phyloP scores from a whole-genome alignment of 2,888 invertebrate genomes.

The Dryadula phaetusa region DNA sequence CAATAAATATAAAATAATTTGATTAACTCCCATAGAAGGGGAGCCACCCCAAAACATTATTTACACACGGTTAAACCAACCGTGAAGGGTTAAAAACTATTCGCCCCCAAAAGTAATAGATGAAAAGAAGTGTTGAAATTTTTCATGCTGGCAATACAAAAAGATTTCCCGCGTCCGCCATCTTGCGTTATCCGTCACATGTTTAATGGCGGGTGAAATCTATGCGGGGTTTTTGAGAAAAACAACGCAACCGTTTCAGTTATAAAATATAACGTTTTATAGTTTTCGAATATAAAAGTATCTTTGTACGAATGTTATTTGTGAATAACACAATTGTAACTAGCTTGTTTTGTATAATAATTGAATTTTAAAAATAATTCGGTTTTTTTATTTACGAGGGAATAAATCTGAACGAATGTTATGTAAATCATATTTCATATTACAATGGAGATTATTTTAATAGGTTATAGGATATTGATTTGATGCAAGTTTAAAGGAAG shows the following conservation, averaged over 20 bases:
- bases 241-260: conserved; percentile 38
- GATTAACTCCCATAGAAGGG: conserved; percentile 23
- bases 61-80: conserved; percentile 46
- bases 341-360: conserved; percentile 6
- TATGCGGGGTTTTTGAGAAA: conserved; percentile 52
- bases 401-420: background rate
- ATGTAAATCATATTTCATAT: no score
- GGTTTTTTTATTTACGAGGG: background rate
- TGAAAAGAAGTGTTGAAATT: conserved; percentile 73
- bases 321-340: conserved; percentile 4
- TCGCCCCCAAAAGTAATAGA: conserved; percentile 67
- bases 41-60: conserved; percentile 27
- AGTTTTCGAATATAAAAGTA: conserved; percentile 15
- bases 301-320: background rate
- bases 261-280: conserved; percentile 30
- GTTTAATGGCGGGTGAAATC: conserved; percentile 86
- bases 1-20: conserved; percentile 22
- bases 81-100: conserved; percentile 73
- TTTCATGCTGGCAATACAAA: conserved; percentile 62
- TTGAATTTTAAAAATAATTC: background rate
- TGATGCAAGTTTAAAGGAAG: no score
- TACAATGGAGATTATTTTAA: no score
- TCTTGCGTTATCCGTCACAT: conserved; percentile 84
- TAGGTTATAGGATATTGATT: no score
- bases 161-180: conserved; percentile 77